phyloP scores from a whole-genome alignment of 2,888 invertebrate species.

The Tetropium fuscum region DNA sequence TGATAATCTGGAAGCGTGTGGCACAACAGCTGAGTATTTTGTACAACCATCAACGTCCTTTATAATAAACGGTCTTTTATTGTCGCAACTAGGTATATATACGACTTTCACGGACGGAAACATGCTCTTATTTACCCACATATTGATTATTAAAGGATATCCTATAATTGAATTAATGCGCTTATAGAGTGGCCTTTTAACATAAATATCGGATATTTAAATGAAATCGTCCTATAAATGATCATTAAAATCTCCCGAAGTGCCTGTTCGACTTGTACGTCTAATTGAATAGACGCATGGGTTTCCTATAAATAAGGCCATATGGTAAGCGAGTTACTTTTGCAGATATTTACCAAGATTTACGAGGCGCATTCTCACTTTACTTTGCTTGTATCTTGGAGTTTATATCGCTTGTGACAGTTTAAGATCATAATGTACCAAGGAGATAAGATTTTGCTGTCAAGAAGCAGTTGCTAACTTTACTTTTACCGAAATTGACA shows the following conservation, averaged over 20 bases:
- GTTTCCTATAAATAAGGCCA: slow-evolving; percentile 51
- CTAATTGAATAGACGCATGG: slow-evolving; percentile 45
- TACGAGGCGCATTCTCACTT: slow-evolving; percentile 44
- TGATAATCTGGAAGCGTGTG: slow-evolving; percentile 45
- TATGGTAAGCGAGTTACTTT: slow-evolving; percentile 49
- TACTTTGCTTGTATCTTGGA: slow-evolving; percentile 38
- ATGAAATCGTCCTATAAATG: slow-evolving; percentile 3
- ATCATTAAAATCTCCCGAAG: slow-evolving; percentile 29
- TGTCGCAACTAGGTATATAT: slow-evolving; percentile 27
- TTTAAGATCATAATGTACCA: slow-evolving; percentile 35
- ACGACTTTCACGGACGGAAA: slow-evolving; percentile 35
- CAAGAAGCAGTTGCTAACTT: slow-evolving; percentile 1
- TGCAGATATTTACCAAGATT: slow-evolving; percentile 44
- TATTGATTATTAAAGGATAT: slow-evolving; percentile 30
- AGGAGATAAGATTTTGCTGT: slow-evolving; percentile 29
- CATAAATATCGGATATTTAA: background rate
- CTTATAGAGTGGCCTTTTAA: slow-evolving; percentile 2
- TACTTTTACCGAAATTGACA: no score
- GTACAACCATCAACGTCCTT: slow-evolving; percentile 33
- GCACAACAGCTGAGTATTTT: slow-evolving; percentile 43
- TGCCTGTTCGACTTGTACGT: slow-evolving; percentile 34
- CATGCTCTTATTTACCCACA: slow-evolving; percentile 23
- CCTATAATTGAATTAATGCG: slow-evolving; percentile 2
- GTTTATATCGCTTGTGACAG: slow-evolving; percentile 37
- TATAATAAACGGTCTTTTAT: slow-evolving; percentile 24